Conservation (phyloP, 2,888 invertebrate genomes). For the Calliphora vomitoria region DNA sequence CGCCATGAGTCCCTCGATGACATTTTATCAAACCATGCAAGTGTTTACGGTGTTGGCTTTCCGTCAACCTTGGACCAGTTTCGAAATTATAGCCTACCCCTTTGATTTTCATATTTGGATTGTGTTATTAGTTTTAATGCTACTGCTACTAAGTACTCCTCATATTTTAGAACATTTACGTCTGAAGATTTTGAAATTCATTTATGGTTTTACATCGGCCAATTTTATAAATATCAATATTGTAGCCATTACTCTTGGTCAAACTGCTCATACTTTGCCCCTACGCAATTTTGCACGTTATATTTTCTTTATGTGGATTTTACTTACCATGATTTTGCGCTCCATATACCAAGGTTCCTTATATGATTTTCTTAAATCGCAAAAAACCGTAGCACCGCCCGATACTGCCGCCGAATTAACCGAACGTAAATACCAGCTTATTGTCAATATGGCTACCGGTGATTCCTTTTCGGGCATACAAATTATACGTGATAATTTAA, state of each 20-base stretch:
- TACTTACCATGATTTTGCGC: slow-evolving; percentile 73
- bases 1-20: slow-evolving; percentile 68
- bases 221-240: slow-evolving; percentile 59
- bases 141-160: slow-evolving; percentile 38
- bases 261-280: slow-evolving; percentile 56
- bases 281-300: slow-evolving; percentile 74
- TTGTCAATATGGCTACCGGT: slow-evolving; percentile 73
- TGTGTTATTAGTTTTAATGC: slow-evolving; percentile 49
- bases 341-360: slow-evolving; percentile 75
- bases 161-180: slow-evolving; percentile 40
- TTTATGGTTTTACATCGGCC: slow-evolving; percentile 61
- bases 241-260: slow-evolving; percentile 66
- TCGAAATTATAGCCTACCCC: slow-evolving; percentile 75
- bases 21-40: slow-evolving; percentile 75
- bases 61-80: slow-evolving; percentile 73
- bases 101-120: slow-evolving; percentile 76
- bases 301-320: slow-evolving; percentile 71
- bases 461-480: slow-evolving; percentile 71
- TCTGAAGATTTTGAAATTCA: slow-evolving; percentile 39
- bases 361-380: slow-evolving; percentile 74
- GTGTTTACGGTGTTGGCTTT: slow-evolving; percentile 72
- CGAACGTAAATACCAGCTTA: slow-evolving; percentile 64
- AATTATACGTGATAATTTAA: slow-evolving; percentile 51
- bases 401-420: slow-evolving; percentile 68
- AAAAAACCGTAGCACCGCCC: slow-evolving; percentile 70